Percentiles rank a stretch among this genome's conserved stretches.
phyloP scores from a whole-genome alignment of 2,113 vertebrate species.

The Burhinus oedicnemus region DNA sequence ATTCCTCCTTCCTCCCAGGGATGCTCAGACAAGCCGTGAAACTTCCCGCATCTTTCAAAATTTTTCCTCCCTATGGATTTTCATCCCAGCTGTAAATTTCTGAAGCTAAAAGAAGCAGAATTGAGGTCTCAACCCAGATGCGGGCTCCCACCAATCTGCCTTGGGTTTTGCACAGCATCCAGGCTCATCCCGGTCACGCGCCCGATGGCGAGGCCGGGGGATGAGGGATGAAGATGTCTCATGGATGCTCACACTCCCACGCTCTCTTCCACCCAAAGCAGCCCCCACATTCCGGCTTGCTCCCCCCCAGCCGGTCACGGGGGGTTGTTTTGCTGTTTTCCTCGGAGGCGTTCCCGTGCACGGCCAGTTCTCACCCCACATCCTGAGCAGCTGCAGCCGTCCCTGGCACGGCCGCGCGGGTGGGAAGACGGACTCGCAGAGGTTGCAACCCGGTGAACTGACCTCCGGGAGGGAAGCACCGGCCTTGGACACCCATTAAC shows the following conservation, averaged over 20 bases:
- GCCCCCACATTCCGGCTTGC: not conserved
- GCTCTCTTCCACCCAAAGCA: not conserved
- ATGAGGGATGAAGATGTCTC: not conserved
- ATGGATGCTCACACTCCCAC: not conserved
- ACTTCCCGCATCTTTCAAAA: fast-evolving
- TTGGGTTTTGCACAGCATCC: not conserved
- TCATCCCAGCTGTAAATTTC: fast-evolving
- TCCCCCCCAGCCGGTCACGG: not conserved
- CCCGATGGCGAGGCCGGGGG: not conserved
- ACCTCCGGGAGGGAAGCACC: not conserved
- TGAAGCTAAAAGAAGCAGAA: not conserved
- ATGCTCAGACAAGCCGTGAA: not conserved
- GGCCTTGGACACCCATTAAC: not conserved
- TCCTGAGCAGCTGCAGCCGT: slow-evolving; percentile 25
- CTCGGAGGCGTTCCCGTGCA: not conserved
- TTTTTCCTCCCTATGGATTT: not conserved
- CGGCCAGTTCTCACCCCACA: not conserved
- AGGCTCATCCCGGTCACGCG: not conserved
- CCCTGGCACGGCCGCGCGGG: not conserved
- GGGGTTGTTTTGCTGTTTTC: not conserved
- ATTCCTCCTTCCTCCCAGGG: not conserved
- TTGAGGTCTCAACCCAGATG: fast-evolving
- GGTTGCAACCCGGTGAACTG: not conserved
- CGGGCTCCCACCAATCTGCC: not conserved
- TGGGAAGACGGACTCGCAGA: not conserved